Conservation (phyloP, 2,113 vertebrate genomes). For the Chaetura pelagica region DNA sequence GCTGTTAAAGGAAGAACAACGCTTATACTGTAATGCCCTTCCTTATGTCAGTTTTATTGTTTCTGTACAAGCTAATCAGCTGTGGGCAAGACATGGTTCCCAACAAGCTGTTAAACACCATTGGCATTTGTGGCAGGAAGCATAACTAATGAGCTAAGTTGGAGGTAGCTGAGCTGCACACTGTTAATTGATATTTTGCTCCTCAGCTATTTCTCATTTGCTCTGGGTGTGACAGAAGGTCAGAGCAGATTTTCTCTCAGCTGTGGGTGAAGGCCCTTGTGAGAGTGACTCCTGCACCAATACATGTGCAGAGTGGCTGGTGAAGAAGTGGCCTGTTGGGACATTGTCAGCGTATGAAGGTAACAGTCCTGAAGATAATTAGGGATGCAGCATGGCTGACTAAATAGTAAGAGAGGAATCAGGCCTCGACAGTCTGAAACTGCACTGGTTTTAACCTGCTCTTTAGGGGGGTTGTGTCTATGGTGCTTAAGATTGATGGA, state of each 20-base stretch:
- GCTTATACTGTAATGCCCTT: background rate
- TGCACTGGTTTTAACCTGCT: background rate
- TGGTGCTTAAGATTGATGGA: background rate
- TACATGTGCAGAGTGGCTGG: background rate
- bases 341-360: fast-evolving
- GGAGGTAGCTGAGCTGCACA: background rate
- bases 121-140: slow-evolving; percentile 33
- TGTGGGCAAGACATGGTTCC: background rate
- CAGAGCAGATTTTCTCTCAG: background rate
- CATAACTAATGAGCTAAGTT: background rate
- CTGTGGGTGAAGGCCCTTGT: background rate
- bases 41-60: background rate
- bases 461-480: background rate
- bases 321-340: background rate
- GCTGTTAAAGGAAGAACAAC: background rate
- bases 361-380: background rate
- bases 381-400: background rate
- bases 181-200: slow-evolving; percentile 25
- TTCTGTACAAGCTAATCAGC: background rate
- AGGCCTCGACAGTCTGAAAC: background rate
- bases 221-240: background rate
- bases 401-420: background rate
- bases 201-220: background rate
- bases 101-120: background rate
- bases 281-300: background rate